Evolutionary conservation across 2,113 vertebrate genomes (phyloP), one percentile per base, ranked within the genome.

Genomic region (Solea solea): DNA sequence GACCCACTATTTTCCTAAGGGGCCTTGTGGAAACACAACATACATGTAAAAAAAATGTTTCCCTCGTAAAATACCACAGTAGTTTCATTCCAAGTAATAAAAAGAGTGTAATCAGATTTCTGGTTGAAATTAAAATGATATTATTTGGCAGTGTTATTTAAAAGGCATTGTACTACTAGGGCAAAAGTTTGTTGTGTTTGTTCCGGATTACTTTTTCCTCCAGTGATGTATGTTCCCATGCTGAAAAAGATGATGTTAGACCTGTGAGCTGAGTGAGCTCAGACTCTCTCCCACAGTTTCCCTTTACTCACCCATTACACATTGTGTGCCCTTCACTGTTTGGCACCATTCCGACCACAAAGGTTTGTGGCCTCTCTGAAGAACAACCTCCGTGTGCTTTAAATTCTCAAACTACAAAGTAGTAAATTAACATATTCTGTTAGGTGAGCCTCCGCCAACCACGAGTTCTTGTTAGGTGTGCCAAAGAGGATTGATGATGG

Each of bases 71-170:
- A 82, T 75, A 86, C 81, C 81, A 59, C 81, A 85, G 69, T 44
- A 63, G 57, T 74, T 87, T 80, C 72, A 81, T 81, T 85, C 77
- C 64, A 62, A 83, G 87, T 91, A 85, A 88, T 90, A 88, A 91
- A 91, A 77, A 28, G 51, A 74, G 70, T 75, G 74, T 55, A 72
- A 86, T 85, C 85, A 90, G 77, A 66, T 83, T 83, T 60, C 53
- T 71, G 61, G 52, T 69, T 80, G 59, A 78, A 83, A 61, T 75
- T 73, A 78, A 86, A 81, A 63, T 60, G 16, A 81, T 62, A 67
- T 75, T 74, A 81, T 86, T 86, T 73, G 85, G 83, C 87, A 58
- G 63, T 54, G 63, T 67, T 54, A 40, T 81, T 83, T 72, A 53
- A 80, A 82, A 74, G 21, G 44, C 64, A 11, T 28, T 3, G 64